A percentile compares a stretch with the other conserved stretches of the same genome.
Evolutionary conservation across 1,140 invertebrate species (phyloP).

Genomic region (Oreohelix idahoensis): DNA sequence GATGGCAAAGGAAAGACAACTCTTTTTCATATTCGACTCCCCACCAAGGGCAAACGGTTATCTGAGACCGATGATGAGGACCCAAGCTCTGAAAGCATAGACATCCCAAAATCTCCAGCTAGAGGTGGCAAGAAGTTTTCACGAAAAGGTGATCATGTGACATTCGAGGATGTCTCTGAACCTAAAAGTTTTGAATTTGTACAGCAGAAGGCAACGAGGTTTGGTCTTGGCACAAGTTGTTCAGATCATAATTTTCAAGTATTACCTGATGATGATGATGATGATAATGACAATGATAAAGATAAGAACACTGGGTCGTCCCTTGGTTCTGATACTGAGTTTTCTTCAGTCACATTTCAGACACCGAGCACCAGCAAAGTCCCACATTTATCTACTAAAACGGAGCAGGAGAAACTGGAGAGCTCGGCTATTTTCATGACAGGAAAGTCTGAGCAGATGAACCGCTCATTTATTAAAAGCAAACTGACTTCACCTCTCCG

Average conservation of each 20-base stretch:
- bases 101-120: neutral
- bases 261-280: neutral
- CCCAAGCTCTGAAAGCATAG: neutral
- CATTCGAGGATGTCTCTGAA: neutral
- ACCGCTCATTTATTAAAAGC: slow-evolving; percentile 17
- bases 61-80: neutral
- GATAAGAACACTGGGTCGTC: neutral
- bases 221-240: slow-evolving; percentile 22
- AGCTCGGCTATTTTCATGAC: neutral
- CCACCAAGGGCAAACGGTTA: neutral
- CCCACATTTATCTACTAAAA: neutral
- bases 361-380: neutral
- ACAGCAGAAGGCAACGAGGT: slow-evolving; percentile 6
- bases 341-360: neutral
- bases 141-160: neutral
- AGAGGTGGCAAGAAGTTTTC: neutral
- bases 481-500: slow-evolving; percentile 11
- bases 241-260: slow-evolving; percentile 12
- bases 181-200: slow-evolving; percentile 25
- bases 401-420: neutral
- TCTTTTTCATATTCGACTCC: neutral
- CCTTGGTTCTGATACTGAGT: neutral
- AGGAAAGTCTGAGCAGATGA: neutral
- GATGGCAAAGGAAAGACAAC: neutral
- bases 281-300: neutral